These are phyloP conservation scores for Diglossa cyanea DNA, from an alignment of 2,797 vertebrate species.

Conservation along the genomic window DNA sequence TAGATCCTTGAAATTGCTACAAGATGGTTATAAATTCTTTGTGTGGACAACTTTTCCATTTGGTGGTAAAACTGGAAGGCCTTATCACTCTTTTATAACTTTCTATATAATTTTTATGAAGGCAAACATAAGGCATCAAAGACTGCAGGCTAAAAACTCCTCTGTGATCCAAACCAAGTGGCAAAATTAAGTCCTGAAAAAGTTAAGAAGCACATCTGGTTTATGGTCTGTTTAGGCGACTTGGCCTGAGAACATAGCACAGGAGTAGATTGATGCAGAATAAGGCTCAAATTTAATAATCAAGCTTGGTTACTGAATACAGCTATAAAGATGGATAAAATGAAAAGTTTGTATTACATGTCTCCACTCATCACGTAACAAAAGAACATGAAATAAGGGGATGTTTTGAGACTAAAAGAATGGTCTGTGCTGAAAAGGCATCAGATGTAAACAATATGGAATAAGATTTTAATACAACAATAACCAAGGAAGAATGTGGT, in stretches of 20 bases:
- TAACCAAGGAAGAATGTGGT: neutral
- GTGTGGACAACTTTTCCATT: conserved; percentile 74
- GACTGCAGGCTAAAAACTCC: conserved; percentile 55
- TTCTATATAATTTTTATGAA: conserved; percentile 79
- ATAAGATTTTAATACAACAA: conserved; percentile 8
- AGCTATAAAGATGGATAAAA: conserved; percentile 57
- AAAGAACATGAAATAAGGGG: conserved; percentile 54
- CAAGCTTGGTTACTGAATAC: conserved; percentile 55
- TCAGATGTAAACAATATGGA: conserved; percentile 41
- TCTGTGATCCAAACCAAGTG: conserved; percentile 69
- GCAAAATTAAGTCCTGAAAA: conserved; percentile 66
- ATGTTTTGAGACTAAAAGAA: conserved; percentile 33
- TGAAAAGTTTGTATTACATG: conserved; percentile 49
- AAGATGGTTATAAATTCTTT: conserved; percentile 77
- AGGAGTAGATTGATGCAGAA: conserved; percentile 50
- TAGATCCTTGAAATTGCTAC: conserved; percentile 71
- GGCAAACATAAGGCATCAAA: conserved; percentile 74
- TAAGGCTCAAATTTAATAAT: conserved; percentile 69
- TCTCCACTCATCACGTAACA: conserved; percentile 43
- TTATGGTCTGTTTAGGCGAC: conserved; percentile 54
- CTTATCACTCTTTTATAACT: conserved; percentile 76
- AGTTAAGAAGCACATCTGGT: conserved; percentile 69
- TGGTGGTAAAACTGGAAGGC: conserved; percentile 72
- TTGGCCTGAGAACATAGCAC: conserved; percentile 70
- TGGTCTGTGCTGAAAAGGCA: conserved; percentile 38